Base-by-base conservation (phyloP, 2,888 invertebrate species). In the Caenorhabditis imperialis region DNA sequence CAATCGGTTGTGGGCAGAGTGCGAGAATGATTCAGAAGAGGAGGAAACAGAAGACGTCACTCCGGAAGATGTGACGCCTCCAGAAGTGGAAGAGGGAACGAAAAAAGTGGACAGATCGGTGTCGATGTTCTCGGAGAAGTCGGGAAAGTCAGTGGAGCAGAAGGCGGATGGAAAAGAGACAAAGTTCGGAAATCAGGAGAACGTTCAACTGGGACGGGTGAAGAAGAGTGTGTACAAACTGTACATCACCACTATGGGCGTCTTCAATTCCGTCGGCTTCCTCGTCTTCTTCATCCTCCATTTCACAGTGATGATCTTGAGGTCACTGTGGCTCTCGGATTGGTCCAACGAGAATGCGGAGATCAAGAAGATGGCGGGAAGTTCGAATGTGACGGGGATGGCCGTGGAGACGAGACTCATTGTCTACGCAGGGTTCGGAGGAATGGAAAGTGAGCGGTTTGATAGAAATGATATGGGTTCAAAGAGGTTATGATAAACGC, bases 211-310 rank as follows among this genome's bases (percentile, higher is more conserved):
- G 0, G 96, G 96, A 65, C 84, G 89, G 78, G 90, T 96, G 3
- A 94, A 94, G 89, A 92, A 93, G 91, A 90, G 91, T 74, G 95
- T 97, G 0, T 96, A 96, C 90, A 92, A 93, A 83, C 93, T 94
- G 89, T 98, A 97, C 89, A 90, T 95, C 81, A 92, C 91, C 89
- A 93, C 94, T 55, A 93, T 95, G 82, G 95, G 96, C 37, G 27
- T 75, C 6, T 53, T 57, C 42, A 67, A 78, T 44, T 92, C 93
- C 0, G 88, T 92, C 18, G 89, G 92, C 12, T 94, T 96, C 4
- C 90, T 95, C 58, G 71, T 93, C 0, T 92, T 95, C 89, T 94
- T 95, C 88, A 91, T 94, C 3, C 16, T 75, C 38, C 71, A 74
- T 48, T 74, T 55, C 35, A n/a, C 58, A 1, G 57, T 70, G 1